Evolutionary conservation across 2,888 invertebrate species (phyloP).

Genomic region (Zeuzera pyrina): DNA sequence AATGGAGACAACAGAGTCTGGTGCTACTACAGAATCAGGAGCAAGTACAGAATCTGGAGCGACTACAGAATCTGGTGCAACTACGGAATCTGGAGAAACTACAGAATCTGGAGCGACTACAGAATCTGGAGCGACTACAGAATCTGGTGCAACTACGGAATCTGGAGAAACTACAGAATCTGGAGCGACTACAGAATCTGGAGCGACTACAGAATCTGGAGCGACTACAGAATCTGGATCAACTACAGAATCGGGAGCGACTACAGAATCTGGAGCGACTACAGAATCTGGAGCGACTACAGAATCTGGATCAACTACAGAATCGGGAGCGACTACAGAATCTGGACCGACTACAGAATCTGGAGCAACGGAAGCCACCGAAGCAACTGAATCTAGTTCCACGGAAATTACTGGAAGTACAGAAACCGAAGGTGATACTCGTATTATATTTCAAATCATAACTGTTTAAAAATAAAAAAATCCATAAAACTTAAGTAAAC

Average conservation of each 20-base stretch:
- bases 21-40: background rate
- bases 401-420: slow-evolving; percentile 8
- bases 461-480: slow-evolving; percentile 10
- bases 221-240: slow-evolving; percentile 13
- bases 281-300: background rate
- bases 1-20: background rate
- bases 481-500: background rate
- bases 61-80: slow-evolving; percentile 10
- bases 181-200: background rate
- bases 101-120: slow-evolving; percentile 2
- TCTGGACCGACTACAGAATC: background rate
- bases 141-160: slow-evolving; percentile 9
- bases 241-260: slow-evolving; percentile 6
- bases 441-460: slow-evolving; percentile 18
- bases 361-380: background rate
- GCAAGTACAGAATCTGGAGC: slow-evolving; percentile 1
- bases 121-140: slow-evolving; percentile 7
- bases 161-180: background rate
- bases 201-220: background rate
- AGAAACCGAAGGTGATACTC: slow-evolving; percentile 11
- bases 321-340: slow-evolving; percentile 1
- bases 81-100: slow-evolving; percentile 5
- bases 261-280: background rate
- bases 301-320: slow-evolving; percentile 1
- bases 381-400: slow-evolving; percentile 13